These are phyloP conservation scores for Alviniconcha marisindica DNA, from an alignment of 1,140 invertebrate genomes.

Conservation along the genomic window DNA sequence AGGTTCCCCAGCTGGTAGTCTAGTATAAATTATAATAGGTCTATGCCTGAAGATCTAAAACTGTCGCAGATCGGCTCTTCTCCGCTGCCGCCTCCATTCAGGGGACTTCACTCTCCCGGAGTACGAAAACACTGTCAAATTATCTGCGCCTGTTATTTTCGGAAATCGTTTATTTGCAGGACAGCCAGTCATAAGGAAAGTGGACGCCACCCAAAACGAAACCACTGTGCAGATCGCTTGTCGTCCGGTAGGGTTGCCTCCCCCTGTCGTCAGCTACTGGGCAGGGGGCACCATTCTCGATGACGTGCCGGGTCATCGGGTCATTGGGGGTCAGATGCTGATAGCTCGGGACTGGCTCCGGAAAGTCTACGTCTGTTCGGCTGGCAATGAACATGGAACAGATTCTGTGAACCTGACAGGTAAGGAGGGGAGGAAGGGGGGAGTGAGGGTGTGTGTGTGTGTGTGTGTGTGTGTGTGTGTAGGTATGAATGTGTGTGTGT, in stretches of 20 bases:
- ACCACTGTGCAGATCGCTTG: neutral
- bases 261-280: neutral
- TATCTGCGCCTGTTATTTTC: no score
- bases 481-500: no score
- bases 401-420: neutral
- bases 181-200: neutral
- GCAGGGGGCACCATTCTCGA: neutral
- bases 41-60: no score
- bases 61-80: no score
- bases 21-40: no score
- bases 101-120: no score
- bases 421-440: neutral
- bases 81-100: no score
- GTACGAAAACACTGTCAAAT: no score
- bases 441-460: no score
- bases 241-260: neutral
- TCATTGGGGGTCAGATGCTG: neutral
- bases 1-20: no score
- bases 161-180: neutral
- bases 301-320: neutral
- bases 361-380: neutral
- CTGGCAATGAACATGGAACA: neutral
- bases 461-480: conserved; percentile 11
- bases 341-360: neutral
- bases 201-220: neutral